Base-by-base conservation (phyloP, 2,888 invertebrate species). In the Drosophila pullipes region DNA sequence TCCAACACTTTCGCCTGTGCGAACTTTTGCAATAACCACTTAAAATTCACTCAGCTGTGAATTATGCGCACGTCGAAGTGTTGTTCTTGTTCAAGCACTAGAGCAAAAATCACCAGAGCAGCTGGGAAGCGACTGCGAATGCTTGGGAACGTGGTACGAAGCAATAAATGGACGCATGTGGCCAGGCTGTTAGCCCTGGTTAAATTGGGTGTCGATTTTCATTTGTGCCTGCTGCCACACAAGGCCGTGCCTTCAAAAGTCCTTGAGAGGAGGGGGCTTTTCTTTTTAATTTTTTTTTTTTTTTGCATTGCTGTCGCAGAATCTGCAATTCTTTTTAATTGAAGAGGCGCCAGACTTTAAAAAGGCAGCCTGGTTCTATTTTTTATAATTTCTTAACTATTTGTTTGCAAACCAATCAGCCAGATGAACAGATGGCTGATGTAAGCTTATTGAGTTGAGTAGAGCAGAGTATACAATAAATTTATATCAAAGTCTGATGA, bases 1-100 rank as follows among this genome's bases (percentile, higher is more conserved):
- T 44, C 44, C 86, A 86, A 87, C 87, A 87, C 87, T 87, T 87
- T 87, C 89, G 81, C 89, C 77, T 69, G 50, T 90, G 76, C 84
- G 78, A 87, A 87, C 87, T 87, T 87, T 90, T 84, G 89, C 87
- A 92, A 91, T 91, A 92, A 92, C 91, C 92, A 92, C 91, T 92
- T 92, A 91, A 91, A 91, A 91, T 91, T 89, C 92, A 90, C 84
- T 91, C 92, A 92, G 90, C 91, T 90, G 91, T 89, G 90, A 91
- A 87, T 91, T 92, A 92, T 92, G 91, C 90, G 89, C 89, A 77
- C 81, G 78, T 81, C 81, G 71, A 89, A 91, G 92, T 91, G 92
- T 90, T 92, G 89, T 91, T 91, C 90, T 80, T 87, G 85, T 77
- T 89, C 68, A 77, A 72, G 66, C 65, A 65, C 74, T 52, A 31